Percentiles rank a stretch among this genome's conserved stretches.
Conservation (phyloP, 2,113 vertebrate genomes). For the Onychostoma macrolepis region DNA sequence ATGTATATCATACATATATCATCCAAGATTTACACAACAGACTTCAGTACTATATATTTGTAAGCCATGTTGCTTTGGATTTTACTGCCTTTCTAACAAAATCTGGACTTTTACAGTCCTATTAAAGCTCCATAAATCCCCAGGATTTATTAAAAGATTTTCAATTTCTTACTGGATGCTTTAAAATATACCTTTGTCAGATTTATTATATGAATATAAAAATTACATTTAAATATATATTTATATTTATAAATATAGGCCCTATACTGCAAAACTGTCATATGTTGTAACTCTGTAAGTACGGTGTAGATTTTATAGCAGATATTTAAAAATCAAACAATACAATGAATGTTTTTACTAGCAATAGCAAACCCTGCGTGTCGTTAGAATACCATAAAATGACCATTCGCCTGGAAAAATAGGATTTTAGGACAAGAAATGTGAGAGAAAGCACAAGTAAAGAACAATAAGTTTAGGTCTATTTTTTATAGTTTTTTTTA, state of each 20-base stretch:
- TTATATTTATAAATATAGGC: background rate
- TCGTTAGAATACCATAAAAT: background rate
- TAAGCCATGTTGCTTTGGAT: background rate
- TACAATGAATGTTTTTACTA: background rate
- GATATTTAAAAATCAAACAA: background rate
- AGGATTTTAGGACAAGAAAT: background rate
- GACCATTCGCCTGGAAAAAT: background rate
- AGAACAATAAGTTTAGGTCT: background rate
- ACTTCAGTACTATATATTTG: background rate
- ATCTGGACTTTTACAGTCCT: background rate
- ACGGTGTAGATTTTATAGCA: background rate
- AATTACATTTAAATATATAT: background rate
- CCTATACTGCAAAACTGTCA: background rate
- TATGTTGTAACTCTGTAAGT: background rate
- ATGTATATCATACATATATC: background rate
- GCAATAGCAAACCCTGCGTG: background rate
- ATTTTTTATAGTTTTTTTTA: background rate
- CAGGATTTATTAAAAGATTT: background rate
- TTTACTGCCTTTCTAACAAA: conserved; percentile 7
- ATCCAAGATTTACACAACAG: conserved; percentile 5
- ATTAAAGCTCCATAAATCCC: background rate
- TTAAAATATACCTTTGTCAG: background rate
- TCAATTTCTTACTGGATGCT: background rate
- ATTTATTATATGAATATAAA: background rate
- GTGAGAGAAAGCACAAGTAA: background rate